Conservation (phyloP, 2,797 vertebrate genomes). For the Phrynocephalus vlangalii region DNA sequence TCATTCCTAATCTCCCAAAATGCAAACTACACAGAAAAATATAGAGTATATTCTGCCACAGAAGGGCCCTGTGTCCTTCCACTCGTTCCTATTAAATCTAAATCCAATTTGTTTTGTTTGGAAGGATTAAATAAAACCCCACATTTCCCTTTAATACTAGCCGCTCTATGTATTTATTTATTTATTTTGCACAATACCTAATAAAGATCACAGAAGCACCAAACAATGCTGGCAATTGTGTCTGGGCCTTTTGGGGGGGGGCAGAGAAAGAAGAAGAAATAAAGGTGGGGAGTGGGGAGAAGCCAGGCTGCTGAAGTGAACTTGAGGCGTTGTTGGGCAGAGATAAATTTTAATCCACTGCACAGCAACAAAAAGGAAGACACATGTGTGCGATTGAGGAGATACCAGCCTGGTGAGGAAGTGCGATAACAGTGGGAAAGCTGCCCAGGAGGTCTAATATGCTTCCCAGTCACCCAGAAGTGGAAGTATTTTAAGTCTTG, state of each 20-base stretch:
- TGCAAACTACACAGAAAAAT: too few species aligned
- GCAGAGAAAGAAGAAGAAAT: neutral
- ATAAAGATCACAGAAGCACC: slow-evolving; percentile 5
- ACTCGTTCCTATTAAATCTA: neutral
- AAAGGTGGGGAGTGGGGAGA: neutral
- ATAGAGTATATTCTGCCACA: too few species aligned
- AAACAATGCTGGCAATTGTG: slow-evolving; percentile 19
- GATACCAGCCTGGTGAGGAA: slow-evolving; percentile 61
- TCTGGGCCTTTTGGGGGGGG: slow-evolving; percentile 2
- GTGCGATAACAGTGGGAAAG: slow-evolving; percentile 50
- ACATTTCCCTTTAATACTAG: neutral
- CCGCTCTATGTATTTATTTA: neutral
- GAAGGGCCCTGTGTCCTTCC: neutral
- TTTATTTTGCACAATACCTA: slow-evolving; percentile 3
- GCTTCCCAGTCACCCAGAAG: slow-evolving; percentile 32
- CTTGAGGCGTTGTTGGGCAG: slow-evolving; percentile 52
- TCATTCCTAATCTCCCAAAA: too few species aligned
- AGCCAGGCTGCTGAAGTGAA: slow-evolving; percentile 54
- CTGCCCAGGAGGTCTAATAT: slow-evolving; percentile 35
- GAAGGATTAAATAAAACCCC: neutral
- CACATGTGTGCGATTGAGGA: slow-evolving; percentile 51
- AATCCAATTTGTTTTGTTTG: neutral
- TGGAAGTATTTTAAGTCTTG: slow-evolving; percentile 49
- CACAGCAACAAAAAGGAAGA: slow-evolving; percentile 42
- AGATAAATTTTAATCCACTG: slow-evolving; percentile 67